Evolutionary conservation across 1,140 invertebrate species (phyloP), one percentile per base, ranked within the genome.

Genomic region (Contarinia nasturtii): DNA sequence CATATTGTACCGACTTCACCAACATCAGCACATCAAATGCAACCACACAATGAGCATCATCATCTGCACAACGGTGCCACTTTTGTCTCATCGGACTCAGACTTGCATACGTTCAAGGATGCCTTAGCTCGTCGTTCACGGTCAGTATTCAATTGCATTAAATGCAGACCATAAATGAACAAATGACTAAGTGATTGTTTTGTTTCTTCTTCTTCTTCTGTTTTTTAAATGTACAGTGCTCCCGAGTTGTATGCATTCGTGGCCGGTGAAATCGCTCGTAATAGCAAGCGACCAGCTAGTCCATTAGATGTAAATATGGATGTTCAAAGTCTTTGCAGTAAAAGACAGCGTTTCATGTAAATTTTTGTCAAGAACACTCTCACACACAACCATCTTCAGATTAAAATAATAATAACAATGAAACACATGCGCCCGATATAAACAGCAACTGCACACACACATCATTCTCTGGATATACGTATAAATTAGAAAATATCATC

Each of bases 221-320:
- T 52, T 50, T 51, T 49, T 53, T 54, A 49, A 54, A 51, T 44
- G 20, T 47, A 52, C 19, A 59, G 61, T 8, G 57, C 66, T 17
- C 69, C 75, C 27, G 81, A 85, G 59, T 65, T 85, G 48, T 82
- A 77, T 62, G 71, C 78, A 52, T 84, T 85, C 63, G 81, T 85
- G 58, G 72, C 73, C 54, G 80, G 79, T 54, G 82, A 85, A 66
- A 79, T 82, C 57, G 76, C 77, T 48, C 71, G 82, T 47, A 78
- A 83, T 68, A 38, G 36, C 36, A 86, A 85, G 67, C 70, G 81
- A 55, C 74, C 77, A 20, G 75, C 78, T 40, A 69, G 67, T 53
- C 68, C 68, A 22, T 66, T 65, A 33, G 69, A 71, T 53, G 68
- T 70, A 45, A 67, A 67, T 49, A 71, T 71, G 69, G 68, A 67